phyloP scores from a whole-genome alignment of 2,888 invertebrate genomes.

The Eupithecia tripunctaria region DNA sequence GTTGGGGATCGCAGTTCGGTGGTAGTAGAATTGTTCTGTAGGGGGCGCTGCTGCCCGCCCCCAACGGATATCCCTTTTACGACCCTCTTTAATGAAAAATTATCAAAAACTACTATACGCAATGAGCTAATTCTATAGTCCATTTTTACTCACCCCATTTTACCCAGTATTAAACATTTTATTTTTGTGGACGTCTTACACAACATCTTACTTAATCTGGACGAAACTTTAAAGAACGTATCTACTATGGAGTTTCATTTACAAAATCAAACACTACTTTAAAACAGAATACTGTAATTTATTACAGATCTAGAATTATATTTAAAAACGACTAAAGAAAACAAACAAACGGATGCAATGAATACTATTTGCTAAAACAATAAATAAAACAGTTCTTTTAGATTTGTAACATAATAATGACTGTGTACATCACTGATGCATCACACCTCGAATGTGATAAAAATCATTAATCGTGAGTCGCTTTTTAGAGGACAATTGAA shows the following conservation, averaged over 20 bases:
- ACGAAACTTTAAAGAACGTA: not conserved
- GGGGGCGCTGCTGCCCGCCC: no score
- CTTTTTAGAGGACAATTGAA: constrained; percentile 26
- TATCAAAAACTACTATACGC: no score
- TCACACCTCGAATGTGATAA: constrained; percentile 44
- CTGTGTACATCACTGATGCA: constrained; percentile 51
- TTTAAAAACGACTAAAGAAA: constrained; percentile 67
- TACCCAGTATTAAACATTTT: no score
- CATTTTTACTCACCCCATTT: no score
- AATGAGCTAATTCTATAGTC: no score
- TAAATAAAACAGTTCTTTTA: constrained; percentile 53
- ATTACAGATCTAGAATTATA: constrained; percentile 75
- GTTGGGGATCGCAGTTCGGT: no score
- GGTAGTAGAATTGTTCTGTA: no score
- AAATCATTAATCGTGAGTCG: constrained; percentile 33
- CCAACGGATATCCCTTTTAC: no score
- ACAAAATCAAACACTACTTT: constrained; percentile 47
- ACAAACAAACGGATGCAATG: constrained; percentile 59
- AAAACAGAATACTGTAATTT: constrained; percentile 82
- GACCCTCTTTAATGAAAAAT: no score
- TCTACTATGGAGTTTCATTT: constrained; percentile 47
- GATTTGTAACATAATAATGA: constrained; percentile 49
- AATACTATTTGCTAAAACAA: constrained; percentile 51
- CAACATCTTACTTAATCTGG: no score
- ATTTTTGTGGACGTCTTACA: no score